Percentiles rank a stretch among this genome's conserved stretches.
phyloP scores from a whole-genome alignment of 2,888 invertebrate species.

The Caenorhabditis plicata region DNA sequence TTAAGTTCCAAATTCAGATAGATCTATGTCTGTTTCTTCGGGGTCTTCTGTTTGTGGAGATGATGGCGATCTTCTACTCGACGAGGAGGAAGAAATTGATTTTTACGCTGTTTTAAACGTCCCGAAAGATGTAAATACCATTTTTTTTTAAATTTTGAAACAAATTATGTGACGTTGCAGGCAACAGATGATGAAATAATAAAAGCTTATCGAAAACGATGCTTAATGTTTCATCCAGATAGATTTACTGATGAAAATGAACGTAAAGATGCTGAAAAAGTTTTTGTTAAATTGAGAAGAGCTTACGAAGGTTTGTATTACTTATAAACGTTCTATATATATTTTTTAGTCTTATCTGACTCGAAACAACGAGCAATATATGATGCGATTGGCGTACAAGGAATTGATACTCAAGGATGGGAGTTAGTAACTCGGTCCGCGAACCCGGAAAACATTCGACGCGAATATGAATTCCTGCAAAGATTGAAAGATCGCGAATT shows the following conservation, averaged over 20 bases:
- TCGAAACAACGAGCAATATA: slow-evolving; percentile 92
- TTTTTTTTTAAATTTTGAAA: not conserved
- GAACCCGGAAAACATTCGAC: slow-evolving; percentile 91
- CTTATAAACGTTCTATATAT: not conserved
- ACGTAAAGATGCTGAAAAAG: slow-evolving; percentile 83
- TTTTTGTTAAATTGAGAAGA: slow-evolving; percentile 88
- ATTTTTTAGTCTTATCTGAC: slow-evolving; percentile 79
- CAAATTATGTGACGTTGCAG: slow-evolving; percentile 70
- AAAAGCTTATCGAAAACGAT: slow-evolving; percentile 86
- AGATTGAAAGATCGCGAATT: slow-evolving; percentile 82
- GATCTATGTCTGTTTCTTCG: slow-evolving; percentile 46
- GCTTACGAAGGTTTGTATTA: slow-evolving; percentile 81
- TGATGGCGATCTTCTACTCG: slow-evolving; percentile 43
- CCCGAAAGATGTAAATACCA: slow-evolving; percentile 51
- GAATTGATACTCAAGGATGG: slow-evolving; percentile 88
- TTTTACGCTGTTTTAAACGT: slow-evolving; percentile 64
- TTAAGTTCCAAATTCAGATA: not conserved
- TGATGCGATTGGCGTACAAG: slow-evolving; percentile 84
- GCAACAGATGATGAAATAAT: slow-evolving; percentile 89
- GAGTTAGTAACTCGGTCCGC: slow-evolving; percentile 74
- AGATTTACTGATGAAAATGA: slow-evolving; percentile 83
- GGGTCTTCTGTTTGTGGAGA: slow-evolving; percentile 47
- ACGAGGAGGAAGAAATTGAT: slow-evolving; percentile 59
- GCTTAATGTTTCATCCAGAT: slow-evolving; percentile 92
- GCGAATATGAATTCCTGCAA: slow-evolving; percentile 84